phyloP scores from a whole-genome alignment of 2,888 invertebrate genomes.

The Ctena decussata region DNA sequence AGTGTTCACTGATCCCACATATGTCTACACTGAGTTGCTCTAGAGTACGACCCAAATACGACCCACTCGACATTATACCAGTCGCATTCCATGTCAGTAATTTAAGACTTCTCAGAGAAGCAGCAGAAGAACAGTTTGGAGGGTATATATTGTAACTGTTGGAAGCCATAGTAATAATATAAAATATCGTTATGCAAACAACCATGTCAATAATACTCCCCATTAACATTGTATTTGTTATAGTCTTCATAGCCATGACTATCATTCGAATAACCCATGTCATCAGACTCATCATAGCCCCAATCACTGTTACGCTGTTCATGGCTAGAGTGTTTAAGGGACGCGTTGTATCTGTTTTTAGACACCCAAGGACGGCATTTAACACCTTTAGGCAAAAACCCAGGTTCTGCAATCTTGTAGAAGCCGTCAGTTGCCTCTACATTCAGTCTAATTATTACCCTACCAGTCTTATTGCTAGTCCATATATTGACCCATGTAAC shows the following conservation, averaged over 20 bases:
- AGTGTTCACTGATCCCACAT: neutral
- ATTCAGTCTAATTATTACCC: neutral
- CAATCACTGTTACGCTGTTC: neutral
- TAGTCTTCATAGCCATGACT: neutral
- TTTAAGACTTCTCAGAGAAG: neutral
- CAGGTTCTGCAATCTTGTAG: neutral
- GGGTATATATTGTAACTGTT: neutral
- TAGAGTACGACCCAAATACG: neutral
- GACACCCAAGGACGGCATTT: neutral
- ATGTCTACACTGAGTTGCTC: neutral
- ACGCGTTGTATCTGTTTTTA: neutral
- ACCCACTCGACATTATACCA: neutral
- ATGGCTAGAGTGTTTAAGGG: neutral
- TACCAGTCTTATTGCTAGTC: neutral
- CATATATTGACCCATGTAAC: neutral
- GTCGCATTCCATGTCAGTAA: neutral
- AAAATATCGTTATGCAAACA: neutral
- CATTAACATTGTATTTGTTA: neutral
- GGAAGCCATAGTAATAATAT: neutral
- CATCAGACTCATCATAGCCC: neutral
- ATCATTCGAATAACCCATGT: neutral
- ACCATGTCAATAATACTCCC: neutral
- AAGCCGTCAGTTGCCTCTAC: neutral
- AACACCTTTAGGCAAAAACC: neutral
- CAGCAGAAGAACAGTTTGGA: neutral